These are phyloP conservation scores for Discoglossus pictus DNA, from an alignment of 2,797 vertebrate genomes.

Conservation along the genomic window DNA sequence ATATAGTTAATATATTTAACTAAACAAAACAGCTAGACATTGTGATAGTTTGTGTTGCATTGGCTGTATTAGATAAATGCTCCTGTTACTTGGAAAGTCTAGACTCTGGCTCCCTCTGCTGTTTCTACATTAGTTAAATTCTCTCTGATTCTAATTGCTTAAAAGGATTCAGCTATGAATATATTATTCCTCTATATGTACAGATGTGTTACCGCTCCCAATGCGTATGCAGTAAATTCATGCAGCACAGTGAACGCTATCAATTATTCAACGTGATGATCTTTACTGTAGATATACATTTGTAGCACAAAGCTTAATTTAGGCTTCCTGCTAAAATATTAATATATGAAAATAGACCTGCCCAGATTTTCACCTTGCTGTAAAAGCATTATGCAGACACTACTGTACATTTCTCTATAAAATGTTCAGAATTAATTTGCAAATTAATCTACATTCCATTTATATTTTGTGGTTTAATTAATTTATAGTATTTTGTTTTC, in stretches of 20 bases:
- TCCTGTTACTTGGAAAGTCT: no score
- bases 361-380: slow-evolving; percentile 9
- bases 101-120: slow-evolving; percentile 20
- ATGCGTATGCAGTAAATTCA: not conserved
- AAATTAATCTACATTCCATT: no score
- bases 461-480: no score
- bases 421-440: no score
- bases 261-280: slow-evolving; percentile 37
- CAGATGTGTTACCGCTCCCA: slow-evolving; percentile 6
- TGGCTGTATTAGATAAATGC: no score
- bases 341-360: slow-evolving; percentile 1
- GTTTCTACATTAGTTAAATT: not conserved
- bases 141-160: not conserved
- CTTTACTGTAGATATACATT: slow-evolving; percentile 35
- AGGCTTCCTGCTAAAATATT: slow-evolving; percentile 36
- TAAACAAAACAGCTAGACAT: no score
- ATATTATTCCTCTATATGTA: no score
- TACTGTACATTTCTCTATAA: no score
- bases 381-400: no score
- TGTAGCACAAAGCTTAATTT: slow-evolving; percentile 33
- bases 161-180: not conserved
- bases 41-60: no score
- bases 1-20: no score
- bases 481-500: no score
- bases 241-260: slow-evolving; percentile 14